Percentiles rank a stretch among this genome's conserved stretches.
Conservation (phyloP, 2,888 invertebrate species). For the Diplazon laetatorius region DNA sequence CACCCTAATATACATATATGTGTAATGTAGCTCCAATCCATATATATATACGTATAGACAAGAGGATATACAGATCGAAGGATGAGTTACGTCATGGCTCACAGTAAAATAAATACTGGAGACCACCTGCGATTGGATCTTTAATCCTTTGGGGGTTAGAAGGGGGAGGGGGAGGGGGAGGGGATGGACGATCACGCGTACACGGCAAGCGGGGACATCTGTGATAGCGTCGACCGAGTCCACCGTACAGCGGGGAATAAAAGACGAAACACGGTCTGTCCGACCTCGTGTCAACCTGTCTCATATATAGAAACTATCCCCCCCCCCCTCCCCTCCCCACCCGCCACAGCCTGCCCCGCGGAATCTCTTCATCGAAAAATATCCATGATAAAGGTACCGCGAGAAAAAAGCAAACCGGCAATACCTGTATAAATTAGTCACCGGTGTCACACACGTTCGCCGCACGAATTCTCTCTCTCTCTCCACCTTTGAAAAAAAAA, state of each 20-base stretch:
- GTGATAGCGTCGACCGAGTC: conserved; percentile 3
- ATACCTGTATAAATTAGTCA: conserved; percentile 13
- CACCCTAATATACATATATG: too few relatives aligned
- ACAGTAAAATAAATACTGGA: conserved; percentile 34
- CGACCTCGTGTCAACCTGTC: conserved; percentile 56
- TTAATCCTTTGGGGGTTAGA: conserved; percentile 47
- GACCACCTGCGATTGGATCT: conserved; percentile 61
- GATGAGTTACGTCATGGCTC: conserved; percentile 24
- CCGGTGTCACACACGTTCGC: conserved; percentile 2
- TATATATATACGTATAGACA: background rate
- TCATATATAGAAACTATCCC: conserved; percentile 50
- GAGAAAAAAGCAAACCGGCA: conserved; percentile 6
- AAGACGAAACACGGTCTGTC: conserved; percentile 15
- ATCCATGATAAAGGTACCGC: conserved; percentile 57
- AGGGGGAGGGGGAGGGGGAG: too few relatives aligned
- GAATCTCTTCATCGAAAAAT: conserved; percentile 64
- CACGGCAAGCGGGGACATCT: conserved; percentile 27
- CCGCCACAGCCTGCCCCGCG: too few relatives aligned
- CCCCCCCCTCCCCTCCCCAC: too few relatives aligned
- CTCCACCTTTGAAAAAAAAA: background rate
- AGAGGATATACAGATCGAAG: conserved; percentile 33
- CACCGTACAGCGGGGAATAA: conserved; percentile 33
- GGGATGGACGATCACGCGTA: too few relatives aligned
- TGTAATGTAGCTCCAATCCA: too few relatives aligned
- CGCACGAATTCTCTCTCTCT: background rate